Conservation (phyloP, 2,797 vertebrate species). For the Prunella strophiata region DNA sequence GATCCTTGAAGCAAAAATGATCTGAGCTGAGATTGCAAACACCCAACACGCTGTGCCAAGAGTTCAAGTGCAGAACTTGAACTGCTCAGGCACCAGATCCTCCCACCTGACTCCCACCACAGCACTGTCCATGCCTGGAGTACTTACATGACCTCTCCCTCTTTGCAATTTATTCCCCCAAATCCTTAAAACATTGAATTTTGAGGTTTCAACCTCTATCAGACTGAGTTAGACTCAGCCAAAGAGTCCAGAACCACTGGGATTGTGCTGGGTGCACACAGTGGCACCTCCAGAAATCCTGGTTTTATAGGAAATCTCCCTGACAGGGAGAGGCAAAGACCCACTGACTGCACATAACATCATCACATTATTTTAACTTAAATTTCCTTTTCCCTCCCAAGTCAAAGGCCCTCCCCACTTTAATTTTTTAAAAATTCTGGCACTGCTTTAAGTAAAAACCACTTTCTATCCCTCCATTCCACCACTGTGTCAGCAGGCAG, state of each 20-base stretch:
- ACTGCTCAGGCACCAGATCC: background rate
- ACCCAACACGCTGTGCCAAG: background rate
- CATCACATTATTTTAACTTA: background rate
- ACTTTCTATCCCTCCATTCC: background rate
- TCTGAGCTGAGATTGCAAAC: background rate
- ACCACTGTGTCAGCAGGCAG: accelerated
- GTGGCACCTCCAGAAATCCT: background rate
- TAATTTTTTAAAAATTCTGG: background rate
- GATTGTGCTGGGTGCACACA: background rate
- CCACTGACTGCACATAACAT: background rate
- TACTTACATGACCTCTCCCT: background rate
- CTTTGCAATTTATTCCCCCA: background rate
- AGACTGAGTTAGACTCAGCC: background rate
- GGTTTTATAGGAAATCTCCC: background rate
- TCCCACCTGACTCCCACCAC: background rate
- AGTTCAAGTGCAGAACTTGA: background rate
- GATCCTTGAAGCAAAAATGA: background rate
- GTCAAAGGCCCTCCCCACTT: accelerated
- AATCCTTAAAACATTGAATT: background rate
- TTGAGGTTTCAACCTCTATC: background rate
- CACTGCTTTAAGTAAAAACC: background rate
- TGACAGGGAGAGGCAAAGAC: background rate
- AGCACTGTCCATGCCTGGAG: background rate
- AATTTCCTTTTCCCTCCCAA: background rate
- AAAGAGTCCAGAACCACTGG: background rate